Percentiles rank a stretch among this genome's conserved stretches.
These are phyloP conservation scores for Eubasilissa regina DNA, from an alignment of 1,140 invertebrate species.

Conservation along the genomic window DNA sequence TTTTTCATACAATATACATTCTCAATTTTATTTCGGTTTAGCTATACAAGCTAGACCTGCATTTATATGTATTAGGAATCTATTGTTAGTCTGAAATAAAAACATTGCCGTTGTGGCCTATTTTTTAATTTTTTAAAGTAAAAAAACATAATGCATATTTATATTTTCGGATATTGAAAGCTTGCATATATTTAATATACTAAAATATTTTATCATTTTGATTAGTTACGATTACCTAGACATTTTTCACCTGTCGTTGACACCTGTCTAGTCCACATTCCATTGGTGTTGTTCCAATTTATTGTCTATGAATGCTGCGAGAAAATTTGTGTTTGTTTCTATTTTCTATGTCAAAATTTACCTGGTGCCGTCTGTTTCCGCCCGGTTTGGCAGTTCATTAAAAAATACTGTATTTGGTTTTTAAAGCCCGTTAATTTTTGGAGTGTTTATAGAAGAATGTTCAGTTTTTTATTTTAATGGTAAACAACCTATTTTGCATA, in stretches of 20 bases:
- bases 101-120: too few relatives aligned
- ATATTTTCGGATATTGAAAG: too few relatives aligned
- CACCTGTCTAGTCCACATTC: constrained; percentile 30
- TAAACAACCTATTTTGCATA: background rate
- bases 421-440: background rate
- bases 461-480: constrained; percentile 32
- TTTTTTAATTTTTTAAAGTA: too few relatives aligned
- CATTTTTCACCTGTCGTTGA: constrained; percentile 27
- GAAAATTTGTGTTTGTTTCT: constrained; percentile 39
- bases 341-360: constrained; percentile 51
- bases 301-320: constrained; percentile 46
- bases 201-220: too few relatives aligned
- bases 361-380: constrained; percentile 45
- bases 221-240: too few relatives aligned
- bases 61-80: too few relatives aligned
- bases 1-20: too few relatives aligned
- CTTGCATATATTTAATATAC: too few relatives aligned
- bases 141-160: too few relatives aligned
- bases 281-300: constrained; percentile 1
- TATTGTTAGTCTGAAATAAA: too few relatives aligned
- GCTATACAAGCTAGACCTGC: too few relatives aligned
- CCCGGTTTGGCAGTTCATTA: constrained; percentile 48
- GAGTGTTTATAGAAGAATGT: constrained; percentile 15
- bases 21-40: too few relatives aligned
- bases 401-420: constrained; percentile 20